Evolutionary conservation across 23 tunicate genomes (phyloP).

Genomic region (Phallusia fumigata): DNA sequence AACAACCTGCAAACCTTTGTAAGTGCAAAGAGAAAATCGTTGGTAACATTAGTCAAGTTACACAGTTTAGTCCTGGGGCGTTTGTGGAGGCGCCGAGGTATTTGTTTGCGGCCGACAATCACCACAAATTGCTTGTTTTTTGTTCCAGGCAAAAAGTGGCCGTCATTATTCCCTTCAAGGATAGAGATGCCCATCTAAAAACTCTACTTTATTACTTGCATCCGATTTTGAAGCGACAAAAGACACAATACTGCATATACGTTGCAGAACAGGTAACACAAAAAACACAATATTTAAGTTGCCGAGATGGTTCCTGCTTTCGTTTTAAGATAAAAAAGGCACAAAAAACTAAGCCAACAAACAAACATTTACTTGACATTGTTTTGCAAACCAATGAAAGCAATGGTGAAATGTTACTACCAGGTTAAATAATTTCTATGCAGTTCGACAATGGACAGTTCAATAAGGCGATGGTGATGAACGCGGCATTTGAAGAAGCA

Average conservation of each 20-base stretch:
- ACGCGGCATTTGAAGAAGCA: conserved; percentile 91
- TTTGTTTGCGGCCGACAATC: neutral
- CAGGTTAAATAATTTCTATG: neutral
- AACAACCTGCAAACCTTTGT: conserved; percentile 52
- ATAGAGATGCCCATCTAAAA: conserved; percentile 90
- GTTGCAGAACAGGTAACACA: conserved; percentile 97
- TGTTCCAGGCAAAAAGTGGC: conserved; percentile 84
- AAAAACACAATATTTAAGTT: neutral
- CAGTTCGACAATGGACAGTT: conserved; percentile 88
- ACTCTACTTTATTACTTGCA: conserved; percentile 77
- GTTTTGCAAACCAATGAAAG: neutral
- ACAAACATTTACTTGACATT: neutral
- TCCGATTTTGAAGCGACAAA: conserved; percentile 78
- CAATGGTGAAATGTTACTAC: too few relatives aligned
- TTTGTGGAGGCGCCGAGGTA: neutral
- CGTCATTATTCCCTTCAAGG: conserved; percentile 90
- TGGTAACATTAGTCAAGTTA: neutral
- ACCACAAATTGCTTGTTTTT: neutral
- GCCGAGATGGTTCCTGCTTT: neutral
- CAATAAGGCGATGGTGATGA: conserved; percentile 90
- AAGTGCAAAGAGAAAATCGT: neutral
- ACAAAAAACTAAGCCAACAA: neutral
- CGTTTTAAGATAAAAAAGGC: neutral
- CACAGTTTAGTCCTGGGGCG: neutral
- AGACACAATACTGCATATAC: conserved; percentile 72